Base-by-base conservation (phyloP, 2,888 invertebrate genomes). In the Schizotus pectinicornis region DNA sequence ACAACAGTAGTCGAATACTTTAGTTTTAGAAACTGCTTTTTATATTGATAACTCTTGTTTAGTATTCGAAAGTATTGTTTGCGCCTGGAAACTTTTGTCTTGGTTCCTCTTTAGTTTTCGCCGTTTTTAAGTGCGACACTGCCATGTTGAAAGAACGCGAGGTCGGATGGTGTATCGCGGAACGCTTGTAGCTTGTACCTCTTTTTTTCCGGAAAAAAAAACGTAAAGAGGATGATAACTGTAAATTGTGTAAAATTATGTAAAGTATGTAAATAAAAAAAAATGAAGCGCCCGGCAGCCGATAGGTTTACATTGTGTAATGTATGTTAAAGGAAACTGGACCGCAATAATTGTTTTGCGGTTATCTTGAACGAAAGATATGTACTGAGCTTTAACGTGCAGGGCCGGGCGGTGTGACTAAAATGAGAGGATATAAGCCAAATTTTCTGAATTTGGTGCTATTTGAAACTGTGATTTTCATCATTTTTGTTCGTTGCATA, bases 391-490 rank as follows among this genome's bases (percentile, higher is more conserved):
- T 22, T 22, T 22, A 22, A 22, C 22, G 22, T 22, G 22, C 22
- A 22, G 22, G 22, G 22, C 5, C 22, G 22, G 22, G 22, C 22
- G 22, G 22, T 22, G 22, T 22, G 22, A 22, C 22, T 22, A 63
- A 64, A 63, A 67, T 63, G 30, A 31, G 42, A 30, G 32, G 5
- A 42, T 11, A 42, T 67, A 73, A 76, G 74, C 77, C 77, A 78
- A 78, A 78, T 76, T 76, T 73, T 73, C 41, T 42, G 67, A 76
- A 59, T 79, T 79, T 79, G 79, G 79, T 79, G 78, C 79, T 79
- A 79, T 75, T 76, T 70, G 69, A 76, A 78, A 74, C 79, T 79
- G 79, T 79, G 79, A 79, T 79, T 79, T 68, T 65, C 64, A 69
- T 63, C 64, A 67, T 65, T 64, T 56, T 64, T 62, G 51, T 62